phyloP scores from a whole-genome alignment of 2,113 vertebrate genomes.

The Hymenochirus boettgeri region DNA sequence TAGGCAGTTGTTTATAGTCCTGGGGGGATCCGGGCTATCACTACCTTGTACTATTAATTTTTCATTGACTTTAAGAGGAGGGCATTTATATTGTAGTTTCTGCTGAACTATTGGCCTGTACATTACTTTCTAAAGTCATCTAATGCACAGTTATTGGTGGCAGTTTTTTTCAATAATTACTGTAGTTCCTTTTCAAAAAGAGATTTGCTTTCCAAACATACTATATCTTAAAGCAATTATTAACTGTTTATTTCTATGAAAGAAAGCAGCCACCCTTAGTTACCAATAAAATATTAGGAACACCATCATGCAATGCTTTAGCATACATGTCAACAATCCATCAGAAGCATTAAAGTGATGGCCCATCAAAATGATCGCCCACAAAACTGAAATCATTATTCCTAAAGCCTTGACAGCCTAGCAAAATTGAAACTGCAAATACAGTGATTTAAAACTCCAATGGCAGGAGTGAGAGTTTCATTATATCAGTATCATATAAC shows the following conservation, averaged over 20 bases:
- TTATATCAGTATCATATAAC: constrained; percentile 31
- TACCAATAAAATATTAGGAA: constrained; percentile 24
- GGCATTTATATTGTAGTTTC: too few relatives aligned
- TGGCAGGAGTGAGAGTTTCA: constrained; percentile 26
- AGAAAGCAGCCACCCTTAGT: neutral
- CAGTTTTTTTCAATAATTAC: too few relatives aligned
- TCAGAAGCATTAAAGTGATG: constrained; percentile 40
- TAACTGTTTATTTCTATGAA: constrained; percentile 16
- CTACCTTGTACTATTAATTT: too few relatives aligned
- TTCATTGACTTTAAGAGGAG: too few relatives aligned
- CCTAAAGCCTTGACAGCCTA: constrained; percentile 24
- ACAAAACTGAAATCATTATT: constrained; percentile 43
- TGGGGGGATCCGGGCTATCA: too few relatives aligned
- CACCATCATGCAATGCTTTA: constrained; percentile 36
- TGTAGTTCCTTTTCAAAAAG: too few relatives aligned
- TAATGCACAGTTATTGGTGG: too few relatives aligned
- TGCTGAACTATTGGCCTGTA: too few relatives aligned
- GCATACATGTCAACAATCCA: constrained; percentile 34
- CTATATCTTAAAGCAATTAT: constrained; percentile 16
- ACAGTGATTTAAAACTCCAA: constrained; percentile 42
- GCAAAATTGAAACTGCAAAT: constrained; percentile 34
- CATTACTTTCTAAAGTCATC: too few relatives aligned
- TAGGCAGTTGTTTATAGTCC: too few relatives aligned
- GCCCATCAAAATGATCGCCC: constrained; percentile 38
- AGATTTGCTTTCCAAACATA: constrained; percentile 14